Evolutionary conservation across 2,888 invertebrate species (phyloP).

Genomic region (Cephus pygmeus): DNA sequence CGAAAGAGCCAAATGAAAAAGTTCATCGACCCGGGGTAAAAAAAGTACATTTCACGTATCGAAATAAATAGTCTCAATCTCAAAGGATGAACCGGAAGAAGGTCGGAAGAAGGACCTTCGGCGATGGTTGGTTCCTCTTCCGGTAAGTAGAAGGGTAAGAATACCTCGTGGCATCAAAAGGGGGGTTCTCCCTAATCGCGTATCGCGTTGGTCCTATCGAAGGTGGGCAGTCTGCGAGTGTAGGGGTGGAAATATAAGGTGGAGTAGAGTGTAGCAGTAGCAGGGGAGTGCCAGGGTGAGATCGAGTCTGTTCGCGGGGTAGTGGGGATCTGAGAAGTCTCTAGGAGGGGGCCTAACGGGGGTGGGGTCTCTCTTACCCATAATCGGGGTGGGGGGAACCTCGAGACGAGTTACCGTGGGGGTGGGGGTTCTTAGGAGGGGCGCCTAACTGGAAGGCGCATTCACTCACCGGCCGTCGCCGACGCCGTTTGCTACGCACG

Average conservation of each 20-base stretch:
- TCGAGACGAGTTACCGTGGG: conserved; percentile 15
- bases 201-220: not conserved
- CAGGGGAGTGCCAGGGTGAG: conserved; percentile 31
- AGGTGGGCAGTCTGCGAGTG: conserved; percentile 13
- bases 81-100: not conserved
- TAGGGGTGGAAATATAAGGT: conserved; percentile 20
- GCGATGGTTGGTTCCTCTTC: not conserved
- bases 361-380: conserved; percentile 4
- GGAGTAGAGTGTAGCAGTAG: conserved; percentile 25
- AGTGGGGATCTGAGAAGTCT: conserved; percentile 1
- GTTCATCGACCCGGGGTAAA: not conserved
- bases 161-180: not conserved
- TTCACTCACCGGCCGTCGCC: conserved; percentile 65
- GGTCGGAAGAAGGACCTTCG: not conserved
- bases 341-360: conserved; percentile 29
- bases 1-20: not conserved
- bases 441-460: conserved; percentile 60
- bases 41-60: not conserved
- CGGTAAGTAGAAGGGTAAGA: not conserved
- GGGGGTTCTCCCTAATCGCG: not conserved
- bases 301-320: not conserved
- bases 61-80: not conserved
- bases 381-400: not conserved
- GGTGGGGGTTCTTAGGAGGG: conserved; percentile 57
- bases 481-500: conserved; percentile 58